Conservation (phyloP, 2,113 vertebrate species). For the Centropus unirufus region DNA sequence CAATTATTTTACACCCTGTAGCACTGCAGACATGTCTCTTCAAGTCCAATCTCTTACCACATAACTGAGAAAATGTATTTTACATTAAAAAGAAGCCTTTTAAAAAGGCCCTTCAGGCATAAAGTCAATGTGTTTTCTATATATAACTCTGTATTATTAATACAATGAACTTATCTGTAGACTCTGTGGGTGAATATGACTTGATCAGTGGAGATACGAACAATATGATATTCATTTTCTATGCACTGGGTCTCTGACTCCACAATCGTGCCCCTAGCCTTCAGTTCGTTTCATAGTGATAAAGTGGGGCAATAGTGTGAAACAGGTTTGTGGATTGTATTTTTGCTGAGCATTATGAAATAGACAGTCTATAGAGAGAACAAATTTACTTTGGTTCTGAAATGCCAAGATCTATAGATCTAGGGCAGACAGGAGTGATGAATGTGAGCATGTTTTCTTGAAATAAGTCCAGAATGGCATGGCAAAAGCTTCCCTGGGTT, state of each 20-base stretch:
- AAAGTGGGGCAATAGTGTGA: not conserved
- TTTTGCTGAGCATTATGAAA: constrained; percentile 5
- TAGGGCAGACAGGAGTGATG: constrained; percentile 16
- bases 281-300: constrained; percentile 31
- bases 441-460: constrained; percentile 1
- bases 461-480: constrained; percentile 6
- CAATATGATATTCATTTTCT: constrained; percentile 31
- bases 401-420: constrained; percentile 5
- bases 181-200: constrained; percentile 32
- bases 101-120: constrained; percentile 50
- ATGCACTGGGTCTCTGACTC: not conserved
- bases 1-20: constrained; percentile 75
- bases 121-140: constrained; percentile 32
- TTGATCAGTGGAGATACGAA: constrained; percentile 22
- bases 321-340: constrained; percentile 3
- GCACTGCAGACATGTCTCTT: constrained; percentile 59
- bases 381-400: constrained; percentile 21
- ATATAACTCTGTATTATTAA: constrained; percentile 40
- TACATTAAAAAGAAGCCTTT: constrained; percentile 67
- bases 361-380: constrained; percentile 36
- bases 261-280: not conserved
- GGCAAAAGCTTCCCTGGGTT: not conserved
- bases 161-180: constrained; percentile 51
- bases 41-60: constrained; percentile 42
- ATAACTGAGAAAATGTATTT: constrained; percentile 60